Percentiles rank a stretch among this genome's conserved stretches.
Evolutionary conservation across 2,113 vertebrate genomes (phyloP).

Genomic region (Archocentrus centrarchus): DNA sequence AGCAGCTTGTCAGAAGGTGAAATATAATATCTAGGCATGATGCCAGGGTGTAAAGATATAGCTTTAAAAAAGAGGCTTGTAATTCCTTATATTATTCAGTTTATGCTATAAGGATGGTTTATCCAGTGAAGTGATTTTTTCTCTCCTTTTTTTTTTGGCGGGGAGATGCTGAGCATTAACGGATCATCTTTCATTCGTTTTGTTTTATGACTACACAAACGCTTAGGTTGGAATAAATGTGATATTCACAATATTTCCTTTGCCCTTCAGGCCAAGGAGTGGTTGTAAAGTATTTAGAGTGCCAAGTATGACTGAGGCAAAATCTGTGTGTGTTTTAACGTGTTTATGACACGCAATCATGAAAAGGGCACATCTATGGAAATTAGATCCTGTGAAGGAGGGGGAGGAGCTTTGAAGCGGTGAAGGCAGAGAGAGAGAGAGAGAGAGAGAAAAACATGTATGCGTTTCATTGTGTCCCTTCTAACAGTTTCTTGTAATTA

Average conservation of each 20-base stretch:
- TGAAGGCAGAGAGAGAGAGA: not conserved
- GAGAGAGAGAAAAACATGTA: not conserved
- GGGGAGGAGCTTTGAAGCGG: conserved; percentile 34
- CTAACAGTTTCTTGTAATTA: conserved; percentile 80
- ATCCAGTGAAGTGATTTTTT: conserved; percentile 4
- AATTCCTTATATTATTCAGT: not conserved
- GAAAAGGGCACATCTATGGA: conserved; percentile 72
- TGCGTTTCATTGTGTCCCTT: conserved; percentile 60
- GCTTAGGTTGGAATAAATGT: conserved; percentile 65
- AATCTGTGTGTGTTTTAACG: conserved; percentile 73
- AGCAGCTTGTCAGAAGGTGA: conserved; percentile 11
- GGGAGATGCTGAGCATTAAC: not conserved
- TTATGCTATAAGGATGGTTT: conserved; percentile 8
- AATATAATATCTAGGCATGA: conserved; percentile 27
- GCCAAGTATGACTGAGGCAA: conserved; percentile 64
- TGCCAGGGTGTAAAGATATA: conserved; percentile 13
- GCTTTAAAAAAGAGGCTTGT: conserved; percentile 5
- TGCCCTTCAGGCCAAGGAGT: conserved; percentile 54
- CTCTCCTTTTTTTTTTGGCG: not conserved
- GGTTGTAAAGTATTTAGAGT: conserved; percentile 52
- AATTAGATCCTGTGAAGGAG: conserved; percentile 59
- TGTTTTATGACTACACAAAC: conserved; percentile 45
- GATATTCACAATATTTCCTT: conserved; percentile 59
- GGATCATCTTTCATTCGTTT: conserved; percentile 18
- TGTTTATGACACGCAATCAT: conserved; percentile 73